phyloP scores from a whole-genome alignment of 2,797 vertebrate species.

The Ctenochaetus hawaiiensis region DNA sequence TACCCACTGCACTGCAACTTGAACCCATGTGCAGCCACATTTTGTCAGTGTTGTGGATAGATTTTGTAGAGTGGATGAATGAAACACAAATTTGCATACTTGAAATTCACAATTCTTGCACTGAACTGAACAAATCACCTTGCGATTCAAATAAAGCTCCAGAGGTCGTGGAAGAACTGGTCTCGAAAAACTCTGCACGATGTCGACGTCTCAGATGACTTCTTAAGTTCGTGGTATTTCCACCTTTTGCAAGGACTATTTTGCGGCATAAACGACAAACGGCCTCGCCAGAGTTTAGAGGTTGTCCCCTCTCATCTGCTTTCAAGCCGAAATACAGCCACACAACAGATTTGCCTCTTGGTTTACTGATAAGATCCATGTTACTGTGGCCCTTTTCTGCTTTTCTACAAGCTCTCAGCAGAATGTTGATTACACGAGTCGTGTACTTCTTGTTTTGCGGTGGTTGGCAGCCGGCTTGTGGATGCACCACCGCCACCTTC shows the following conservation, averaged over 20 bases:
- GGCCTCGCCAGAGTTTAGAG: conserved; percentile 62
- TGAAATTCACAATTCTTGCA: neutral
- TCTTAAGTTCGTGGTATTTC: conserved; percentile 80
- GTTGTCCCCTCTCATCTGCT: conserved; percentile 71
- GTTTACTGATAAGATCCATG: conserved; percentile 78
- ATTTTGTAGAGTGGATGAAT: neutral
- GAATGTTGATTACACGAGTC: neutral
- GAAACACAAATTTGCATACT: neutral
- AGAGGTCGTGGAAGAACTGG: conserved; percentile 40
- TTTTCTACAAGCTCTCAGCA: neutral
- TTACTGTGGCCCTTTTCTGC: neutral
- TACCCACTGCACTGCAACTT: neutral
- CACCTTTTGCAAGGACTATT: conserved; percentile 76
- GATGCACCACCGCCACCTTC: neutral
- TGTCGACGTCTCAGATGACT: conserved; percentile 77
- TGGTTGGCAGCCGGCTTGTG: neutral
- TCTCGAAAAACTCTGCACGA: conserved; percentile 67
- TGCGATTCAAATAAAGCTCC: conserved; percentile 50
- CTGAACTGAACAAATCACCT: conserved; percentile 36
- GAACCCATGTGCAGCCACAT: too few species aligned
- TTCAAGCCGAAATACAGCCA: conserved; percentile 81
- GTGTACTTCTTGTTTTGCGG: neutral
- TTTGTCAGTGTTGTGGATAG: too few species aligned
- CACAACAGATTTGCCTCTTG: conserved; percentile 73
- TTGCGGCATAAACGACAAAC: conserved; percentile 76